phyloP scores from a whole-genome alignment of 2,888 invertebrate species.

The Epistrophella euchroma region DNA sequence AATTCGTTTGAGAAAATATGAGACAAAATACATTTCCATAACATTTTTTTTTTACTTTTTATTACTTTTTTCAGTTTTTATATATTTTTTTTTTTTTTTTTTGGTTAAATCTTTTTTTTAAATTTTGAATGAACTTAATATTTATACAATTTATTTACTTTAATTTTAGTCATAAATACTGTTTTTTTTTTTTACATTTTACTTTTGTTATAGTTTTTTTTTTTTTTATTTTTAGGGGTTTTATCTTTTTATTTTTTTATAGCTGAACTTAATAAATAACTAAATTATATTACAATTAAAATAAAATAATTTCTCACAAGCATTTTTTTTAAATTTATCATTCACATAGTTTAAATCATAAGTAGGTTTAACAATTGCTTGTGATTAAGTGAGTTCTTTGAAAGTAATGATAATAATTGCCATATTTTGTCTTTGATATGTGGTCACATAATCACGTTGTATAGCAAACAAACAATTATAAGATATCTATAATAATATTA shows the following conservation, averaged over 20 bases:
- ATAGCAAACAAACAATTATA: slow-evolving; percentile 13
- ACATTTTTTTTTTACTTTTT: slow-evolving; percentile 69
- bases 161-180: slow-evolving; percentile 69
- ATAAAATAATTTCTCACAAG: slow-evolving; percentile 32
- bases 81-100: slow-evolving; percentile 69
- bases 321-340: slow-evolving; percentile 18
- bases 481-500: slow-evolving; percentile 1
- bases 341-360: slow-evolving; percentile 22
- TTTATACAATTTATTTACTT: slow-evolving; percentile 51
- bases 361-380: neutral
- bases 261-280: slow-evolving; percentile 73
- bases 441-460: slow-evolving; percentile 50
- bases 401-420: slow-evolving; percentile 32
- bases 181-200: slow-evolving; percentile 67
- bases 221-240: slow-evolving; percentile 51
- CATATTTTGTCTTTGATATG: slow-evolving; percentile 65
- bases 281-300: slow-evolving; percentile 49
- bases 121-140: slow-evolving; percentile 65
- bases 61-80: slow-evolving; percentile 59
- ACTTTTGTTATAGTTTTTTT: slow-evolving; percentile 52
- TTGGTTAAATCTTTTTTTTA: slow-evolving; percentile 58
- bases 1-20: too few species aligned
- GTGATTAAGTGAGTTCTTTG: slow-evolving; percentile 36
- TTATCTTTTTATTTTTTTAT: slow-evolving; percentile 71
- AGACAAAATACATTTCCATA: slow-evolving; percentile 7